Evolutionary conservation across 1,140 invertebrate genomes (phyloP).

Genomic region (Aphelinus atriplicis): DNA sequence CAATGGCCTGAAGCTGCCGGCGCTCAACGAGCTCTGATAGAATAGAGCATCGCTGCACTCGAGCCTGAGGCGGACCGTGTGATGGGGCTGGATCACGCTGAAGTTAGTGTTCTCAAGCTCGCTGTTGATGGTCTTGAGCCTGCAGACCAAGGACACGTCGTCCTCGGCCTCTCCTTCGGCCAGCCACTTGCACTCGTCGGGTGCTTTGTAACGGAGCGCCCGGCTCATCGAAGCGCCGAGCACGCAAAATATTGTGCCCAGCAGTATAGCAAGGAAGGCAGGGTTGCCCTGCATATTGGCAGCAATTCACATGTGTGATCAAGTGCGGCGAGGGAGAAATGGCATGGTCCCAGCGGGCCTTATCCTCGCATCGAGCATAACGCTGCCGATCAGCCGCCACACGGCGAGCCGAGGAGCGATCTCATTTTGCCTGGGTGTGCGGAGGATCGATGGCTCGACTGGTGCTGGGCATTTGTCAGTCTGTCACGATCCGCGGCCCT

Average conservation of each 20-base stretch:
- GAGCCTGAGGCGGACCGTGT: slow-evolving; percentile 81
- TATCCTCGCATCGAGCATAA: slow-evolving; percentile 46
- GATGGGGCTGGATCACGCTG: slow-evolving; percentile 87
- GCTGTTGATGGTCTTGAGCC: slow-evolving; percentile 82
- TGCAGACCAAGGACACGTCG: slow-evolving; percentile 82
- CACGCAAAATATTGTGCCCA: slow-evolving; percentile 75
- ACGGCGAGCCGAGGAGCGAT: slow-evolving; percentile 21
- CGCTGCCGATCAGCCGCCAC: slow-evolving; percentile 11
- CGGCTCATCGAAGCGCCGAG: slow-evolving; percentile 75
- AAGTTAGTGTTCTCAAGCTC: slow-evolving; percentile 91
- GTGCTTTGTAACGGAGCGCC: slow-evolving; percentile 78
- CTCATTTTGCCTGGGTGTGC: slow-evolving; percentile 8
- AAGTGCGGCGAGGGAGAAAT: not conserved
- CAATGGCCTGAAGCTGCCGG: slow-evolving; percentile 84
- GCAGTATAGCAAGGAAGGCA: slow-evolving; percentile 68
- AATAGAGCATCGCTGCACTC: slow-evolving; percentile 87
- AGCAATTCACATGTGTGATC: not conserved
- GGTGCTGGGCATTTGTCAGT: slow-evolving; percentile 19
- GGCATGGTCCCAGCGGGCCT: slow-evolving; percentile 15
- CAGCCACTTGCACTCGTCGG: slow-evolving; percentile 86
- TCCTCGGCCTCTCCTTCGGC: slow-evolving; percentile 71
- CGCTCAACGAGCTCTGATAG: slow-evolving; percentile 83
- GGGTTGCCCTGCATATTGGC: slow-evolving; percentile 61
- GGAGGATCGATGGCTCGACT: slow-evolving; percentile 6
- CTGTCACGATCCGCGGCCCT: not conserved